A percentile compares a stretch with the other conserved stretches of the same genome.
phyloP scores from a whole-genome alignment of 2,797 vertebrate genomes.

The Eospalax fontanierii region DNA sequence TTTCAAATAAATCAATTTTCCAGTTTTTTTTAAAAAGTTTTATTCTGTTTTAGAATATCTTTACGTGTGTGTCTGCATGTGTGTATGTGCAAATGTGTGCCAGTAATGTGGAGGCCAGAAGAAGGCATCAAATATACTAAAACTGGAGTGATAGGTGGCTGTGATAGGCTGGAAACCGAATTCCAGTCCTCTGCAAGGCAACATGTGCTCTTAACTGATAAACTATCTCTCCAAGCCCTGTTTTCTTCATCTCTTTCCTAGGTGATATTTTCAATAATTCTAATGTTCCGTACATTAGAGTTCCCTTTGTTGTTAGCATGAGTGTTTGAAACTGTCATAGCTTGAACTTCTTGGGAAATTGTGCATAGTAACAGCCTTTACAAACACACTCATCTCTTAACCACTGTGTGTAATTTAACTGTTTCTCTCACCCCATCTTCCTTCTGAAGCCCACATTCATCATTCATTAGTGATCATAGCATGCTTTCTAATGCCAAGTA shows the following conservation, averaged over 20 bases:
- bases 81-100: not conserved
- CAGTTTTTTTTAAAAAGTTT: not conserved
- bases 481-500: constrained; percentile 42
- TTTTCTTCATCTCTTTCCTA: not conserved
- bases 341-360: not conserved
- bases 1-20: not conserved
- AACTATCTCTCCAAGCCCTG: not conserved
- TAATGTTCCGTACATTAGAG: constrained; percentile 9
- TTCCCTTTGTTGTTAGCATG: not conserved
- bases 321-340: not conserved
- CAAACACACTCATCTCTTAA: no score
- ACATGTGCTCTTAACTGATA: not conserved
- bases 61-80: not conserved
- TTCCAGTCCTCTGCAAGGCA: not conserved
- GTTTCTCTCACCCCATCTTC: not conserved
- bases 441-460: not conserved
- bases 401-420: not conserved
- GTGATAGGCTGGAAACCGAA: not conserved
- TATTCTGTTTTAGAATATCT: not conserved
- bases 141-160: not conserved
- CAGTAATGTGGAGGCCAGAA: not conserved
- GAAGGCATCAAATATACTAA: not conserved
- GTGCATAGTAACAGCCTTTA: not conserved
- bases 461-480: not conserved
- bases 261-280: not conserved